Conservation (phyloP, 2,888 invertebrate species). For the Masnerella sp. region DNA sequence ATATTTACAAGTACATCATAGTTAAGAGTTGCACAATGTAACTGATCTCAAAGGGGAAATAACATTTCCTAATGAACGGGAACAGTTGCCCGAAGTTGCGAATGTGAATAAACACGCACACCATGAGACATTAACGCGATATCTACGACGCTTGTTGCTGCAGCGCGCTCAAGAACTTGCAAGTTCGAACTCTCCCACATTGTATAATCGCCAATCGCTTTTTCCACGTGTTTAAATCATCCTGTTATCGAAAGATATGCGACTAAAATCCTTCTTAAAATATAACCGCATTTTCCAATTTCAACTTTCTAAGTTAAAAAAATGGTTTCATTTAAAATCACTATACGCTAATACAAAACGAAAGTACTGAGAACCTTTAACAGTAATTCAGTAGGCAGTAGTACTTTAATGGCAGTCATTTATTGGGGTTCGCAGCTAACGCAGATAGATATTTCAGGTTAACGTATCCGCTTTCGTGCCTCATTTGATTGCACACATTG, state of each 20-base stretch:
- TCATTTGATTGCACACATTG: conserved; percentile 35
- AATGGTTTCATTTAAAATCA: conserved; percentile 23
- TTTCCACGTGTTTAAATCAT: conserved; percentile 15
- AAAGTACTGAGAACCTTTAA: conserved; percentile 20
- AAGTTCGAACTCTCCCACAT: conserved; percentile 26
- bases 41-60: conserved; percentile 52
- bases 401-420: conserved; percentile 42
- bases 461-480: conserved; percentile 30
- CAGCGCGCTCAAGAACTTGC: conserved; percentile 35
- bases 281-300: too few relatives aligned
- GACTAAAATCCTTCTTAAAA: too few relatives aligned
- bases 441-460: conserved; percentile 41
- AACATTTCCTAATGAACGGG: conserved; percentile 49
- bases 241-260: conserved; percentile 16
- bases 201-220: conserved; percentile 29
- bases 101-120: conserved; percentile 35
- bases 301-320: too few relatives aligned
- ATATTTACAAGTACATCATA: conserved; percentile 15
- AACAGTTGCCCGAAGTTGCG: conserved; percentile 34
- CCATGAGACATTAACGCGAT: conserved; percentile 43
- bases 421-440: conserved; percentile 45
- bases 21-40: conserved; percentile 40
- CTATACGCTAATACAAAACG: conserved; percentile 15
- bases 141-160: conserved; percentile 44
- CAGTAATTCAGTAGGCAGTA: conserved; percentile 38